A percentile compares a stretch with the other conserved stretches of the same genome.
Conservation (phyloP, 2,797 vertebrate genomes). For the Tragelaphus oryx region DNA sequence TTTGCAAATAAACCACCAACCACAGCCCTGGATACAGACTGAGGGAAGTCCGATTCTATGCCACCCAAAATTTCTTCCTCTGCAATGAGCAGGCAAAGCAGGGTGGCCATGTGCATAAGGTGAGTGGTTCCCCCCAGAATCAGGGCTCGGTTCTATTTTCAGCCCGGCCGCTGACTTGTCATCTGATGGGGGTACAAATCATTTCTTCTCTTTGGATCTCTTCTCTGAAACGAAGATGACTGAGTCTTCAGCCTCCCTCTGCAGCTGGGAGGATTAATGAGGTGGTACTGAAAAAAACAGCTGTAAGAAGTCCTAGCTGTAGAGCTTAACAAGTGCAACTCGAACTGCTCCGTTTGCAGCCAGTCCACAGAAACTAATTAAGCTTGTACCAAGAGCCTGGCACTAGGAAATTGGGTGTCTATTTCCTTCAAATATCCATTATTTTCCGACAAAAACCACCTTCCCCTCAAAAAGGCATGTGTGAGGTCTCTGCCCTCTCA, state of each 20-base stretch:
- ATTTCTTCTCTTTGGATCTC: constrained; percentile 39
- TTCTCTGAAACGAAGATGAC: constrained; percentile 52
- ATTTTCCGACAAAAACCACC: constrained; percentile 4
- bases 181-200: constrained; percentile 25
- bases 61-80: background rate
- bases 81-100: constrained; percentile 6
- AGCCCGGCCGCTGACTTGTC: background rate
- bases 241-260: constrained; percentile 35
- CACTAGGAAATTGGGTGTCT: background rate
- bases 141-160: constrained; percentile 30
- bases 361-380: constrained; percentile 51
- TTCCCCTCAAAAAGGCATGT: constrained; percentile 1
- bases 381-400: background rate
- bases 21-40: background rate
- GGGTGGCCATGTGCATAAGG: background rate
- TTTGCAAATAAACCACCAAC: background rate
- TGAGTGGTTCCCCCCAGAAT: background rate
- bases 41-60: background rate
- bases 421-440: constrained; percentile 24
- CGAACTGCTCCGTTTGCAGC: background rate
- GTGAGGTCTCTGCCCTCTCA: background rate
- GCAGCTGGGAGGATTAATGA: constrained; percentile 48
- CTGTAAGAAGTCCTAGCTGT: constrained; percentile 45
- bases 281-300: constrained; percentile 21
- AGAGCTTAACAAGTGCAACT: constrained; percentile 44